A percentile compares a stretch with the other conserved stretches of the same genome.
These are phyloP conservation scores for Pachyuromys duprasi DNA, from an alignment of 2,797 vertebrate species.

Conservation along the genomic window DNA sequence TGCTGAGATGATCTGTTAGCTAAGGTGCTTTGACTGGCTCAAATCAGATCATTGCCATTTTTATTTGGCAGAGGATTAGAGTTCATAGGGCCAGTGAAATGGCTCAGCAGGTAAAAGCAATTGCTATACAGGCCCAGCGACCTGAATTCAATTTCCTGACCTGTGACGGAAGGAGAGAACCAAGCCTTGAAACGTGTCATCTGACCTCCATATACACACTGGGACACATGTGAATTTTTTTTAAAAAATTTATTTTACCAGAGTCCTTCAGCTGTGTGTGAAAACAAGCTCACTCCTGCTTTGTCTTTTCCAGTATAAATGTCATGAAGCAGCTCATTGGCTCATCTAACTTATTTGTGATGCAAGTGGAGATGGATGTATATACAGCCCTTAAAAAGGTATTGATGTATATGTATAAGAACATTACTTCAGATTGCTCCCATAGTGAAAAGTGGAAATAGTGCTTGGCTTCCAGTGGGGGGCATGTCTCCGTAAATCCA, in stretches of 20 bases:
- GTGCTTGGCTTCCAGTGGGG: not conserved
- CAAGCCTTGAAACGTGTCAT: not conserved
- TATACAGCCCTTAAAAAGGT: constrained; percentile 99
- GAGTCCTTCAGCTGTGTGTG: not conserved
- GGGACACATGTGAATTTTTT: not conserved
- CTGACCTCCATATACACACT: not conserved
- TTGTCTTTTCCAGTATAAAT: constrained; percentile 89
- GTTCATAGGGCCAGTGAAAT: not conserved
- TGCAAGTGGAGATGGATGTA: constrained; percentile 99
- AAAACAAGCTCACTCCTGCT: constrained; percentile 29
- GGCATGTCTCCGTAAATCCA: not conserved
- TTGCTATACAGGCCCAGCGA: not conserved
- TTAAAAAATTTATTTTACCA: not conserved
- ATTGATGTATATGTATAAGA: not conserved
- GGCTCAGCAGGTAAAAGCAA: not conserved
- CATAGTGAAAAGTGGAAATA: constrained; percentile 21
- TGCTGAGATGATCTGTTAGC: constrained; percentile 12
- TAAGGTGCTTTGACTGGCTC: constrained; percentile 44
- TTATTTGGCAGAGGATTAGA: constrained; percentile 22
- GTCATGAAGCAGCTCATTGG: constrained; percentile 96
- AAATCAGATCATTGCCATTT: constrained; percentile 21
- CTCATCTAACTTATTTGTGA: constrained; percentile 97
- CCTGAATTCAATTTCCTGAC: not conserved
- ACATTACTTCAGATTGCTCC: not conserved
- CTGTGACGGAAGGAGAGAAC: not conserved